phyloP scores from a whole-genome alignment of 2,113 vertebrate genomes.

The Smithornis capensis region DNA sequence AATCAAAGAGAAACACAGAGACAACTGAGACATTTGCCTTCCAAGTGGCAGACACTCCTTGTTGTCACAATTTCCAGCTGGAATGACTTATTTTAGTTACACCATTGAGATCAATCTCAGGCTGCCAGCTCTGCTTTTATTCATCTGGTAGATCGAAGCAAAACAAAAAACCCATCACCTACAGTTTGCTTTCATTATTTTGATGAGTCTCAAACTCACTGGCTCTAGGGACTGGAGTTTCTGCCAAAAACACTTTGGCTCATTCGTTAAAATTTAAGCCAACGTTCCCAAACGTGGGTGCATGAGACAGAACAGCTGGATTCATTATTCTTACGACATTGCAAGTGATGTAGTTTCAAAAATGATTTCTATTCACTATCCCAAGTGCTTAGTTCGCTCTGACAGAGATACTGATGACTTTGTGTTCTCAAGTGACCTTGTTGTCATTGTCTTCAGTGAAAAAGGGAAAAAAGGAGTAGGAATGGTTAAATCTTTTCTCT shows the following conservation, averaged over 20 bases:
- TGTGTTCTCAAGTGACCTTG: neutral
- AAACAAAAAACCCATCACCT: slow-evolving; percentile 37
- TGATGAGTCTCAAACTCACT: slow-evolving; percentile 31
- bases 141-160: slow-evolving; percentile 8
- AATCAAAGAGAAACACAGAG: slow-evolving; percentile 19
- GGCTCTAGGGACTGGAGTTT: slow-evolving; percentile 16
- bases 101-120: slow-evolving; percentile 1
- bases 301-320: slow-evolving; percentile 42
- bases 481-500: neutral
- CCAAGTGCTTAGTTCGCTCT: neutral
- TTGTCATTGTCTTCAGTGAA: neutral
- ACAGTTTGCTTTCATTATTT: slow-evolving; percentile 16
- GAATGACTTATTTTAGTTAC: slow-evolving; percentile 47
- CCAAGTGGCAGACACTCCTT: slow-evolving; percentile 21
- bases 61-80: slow-evolving; percentile 41
- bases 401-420: neutral
- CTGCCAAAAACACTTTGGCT: neutral
- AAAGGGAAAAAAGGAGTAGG: neutral
- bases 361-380: neutral
- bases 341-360: neutral
- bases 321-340: neutral
- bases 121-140: slow-evolving; percentile 42
- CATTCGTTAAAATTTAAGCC: slow-evolving; percentile 21
- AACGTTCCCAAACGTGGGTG: neutral
- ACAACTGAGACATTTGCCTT: neutral